Percentiles rank a stretch among this genome's conserved stretches.
Evolutionary conservation across 2,888 invertebrate species (phyloP).

Genomic region (Druceiella hillmani): DNA sequence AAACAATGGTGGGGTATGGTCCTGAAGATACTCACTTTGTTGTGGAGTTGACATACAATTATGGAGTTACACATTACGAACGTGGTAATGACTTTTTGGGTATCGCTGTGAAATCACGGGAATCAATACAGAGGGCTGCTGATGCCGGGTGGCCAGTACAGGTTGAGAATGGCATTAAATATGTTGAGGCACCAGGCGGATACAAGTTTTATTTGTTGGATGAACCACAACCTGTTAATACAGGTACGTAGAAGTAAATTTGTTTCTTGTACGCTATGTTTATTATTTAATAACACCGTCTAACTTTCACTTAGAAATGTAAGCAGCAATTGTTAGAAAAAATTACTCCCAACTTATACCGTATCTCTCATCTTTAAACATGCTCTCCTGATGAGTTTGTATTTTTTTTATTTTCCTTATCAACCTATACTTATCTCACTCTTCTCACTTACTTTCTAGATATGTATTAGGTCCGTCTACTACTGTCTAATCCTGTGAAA

Average conservation of each 20-base stretch:
- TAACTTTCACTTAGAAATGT: too few relatives aligned
- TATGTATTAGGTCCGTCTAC: too few relatives aligned
- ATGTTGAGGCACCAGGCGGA: constrained; percentile 85
- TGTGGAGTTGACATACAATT: constrained; percentile 95
- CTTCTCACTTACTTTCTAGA: too few relatives aligned
- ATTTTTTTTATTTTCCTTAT: too few relatives aligned
- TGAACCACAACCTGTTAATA: constrained; percentile 59
- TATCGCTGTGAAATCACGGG: constrained; percentile 75
- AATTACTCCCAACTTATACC: too few relatives aligned
- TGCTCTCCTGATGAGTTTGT: too few relatives aligned
- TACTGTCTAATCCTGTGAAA: too few relatives aligned
- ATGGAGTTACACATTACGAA: constrained; percentile 83
- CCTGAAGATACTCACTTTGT: constrained; percentile 94
- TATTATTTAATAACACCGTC: too few relatives aligned
- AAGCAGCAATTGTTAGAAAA: too few relatives aligned
- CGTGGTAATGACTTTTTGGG: constrained; percentile 89
- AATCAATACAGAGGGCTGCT: constrained; percentile 68
- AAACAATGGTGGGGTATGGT: constrained; percentile 99
- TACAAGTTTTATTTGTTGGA: constrained; percentile 80
- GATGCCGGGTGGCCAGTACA: constrained; percentile 66
- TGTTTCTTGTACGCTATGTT: too few relatives aligned
- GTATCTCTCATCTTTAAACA: too few relatives aligned
- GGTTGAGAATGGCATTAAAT: constrained; percentile 54
- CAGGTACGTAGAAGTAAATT: constrained; percentile 59
- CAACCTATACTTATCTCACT: too few relatives aligned